Evolutionary conservation across 2,113 vertebrate species (phyloP).

Genomic region (Phodopus roborovskii): DNA sequence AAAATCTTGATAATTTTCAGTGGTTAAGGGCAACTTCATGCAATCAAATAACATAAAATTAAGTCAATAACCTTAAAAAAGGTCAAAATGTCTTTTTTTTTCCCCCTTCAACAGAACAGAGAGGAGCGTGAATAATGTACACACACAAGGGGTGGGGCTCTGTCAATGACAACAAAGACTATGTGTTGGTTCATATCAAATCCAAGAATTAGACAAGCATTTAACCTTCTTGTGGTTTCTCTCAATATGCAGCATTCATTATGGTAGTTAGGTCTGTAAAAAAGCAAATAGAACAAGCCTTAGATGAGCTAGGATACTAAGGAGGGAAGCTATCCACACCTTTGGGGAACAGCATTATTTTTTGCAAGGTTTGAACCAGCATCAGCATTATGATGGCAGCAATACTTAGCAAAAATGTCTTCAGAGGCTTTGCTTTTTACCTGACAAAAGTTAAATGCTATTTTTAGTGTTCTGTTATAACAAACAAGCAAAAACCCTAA

Average conservation of each 20-base stretch:
- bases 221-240: constrained; percentile 87
- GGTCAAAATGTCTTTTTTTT: constrained; percentile 83
- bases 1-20: constrained; percentile 81
- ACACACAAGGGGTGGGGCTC: constrained; percentile 89
- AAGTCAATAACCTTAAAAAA: constrained; percentile 86
- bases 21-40: constrained; percentile 88
- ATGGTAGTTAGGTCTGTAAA: constrained; percentile 93
- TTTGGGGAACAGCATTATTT: too few relatives aligned
- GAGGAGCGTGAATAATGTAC: constrained; percentile 88
- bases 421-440: background rate
- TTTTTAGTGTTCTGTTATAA: background rate
- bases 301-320: constrained; percentile 17
- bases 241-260: constrained; percentile 86
- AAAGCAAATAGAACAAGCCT: constrained; percentile 63
- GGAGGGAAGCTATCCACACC: background rate
- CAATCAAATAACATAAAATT: constrained; percentile 87
- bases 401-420: background rate
- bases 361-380: background rate
- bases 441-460: background rate
- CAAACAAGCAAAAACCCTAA: background rate
- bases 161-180: constrained; percentile 86
- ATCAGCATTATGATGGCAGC: background rate
- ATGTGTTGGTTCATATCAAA: constrained; percentile 89
- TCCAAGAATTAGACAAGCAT: constrained; percentile 89
- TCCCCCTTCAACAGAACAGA: constrained; percentile 86